These are phyloP conservation scores for Rhegmatorhina hoffmannsi DNA, from an alignment of 2,113 vertebrate genomes.

Conservation along the genomic window DNA sequence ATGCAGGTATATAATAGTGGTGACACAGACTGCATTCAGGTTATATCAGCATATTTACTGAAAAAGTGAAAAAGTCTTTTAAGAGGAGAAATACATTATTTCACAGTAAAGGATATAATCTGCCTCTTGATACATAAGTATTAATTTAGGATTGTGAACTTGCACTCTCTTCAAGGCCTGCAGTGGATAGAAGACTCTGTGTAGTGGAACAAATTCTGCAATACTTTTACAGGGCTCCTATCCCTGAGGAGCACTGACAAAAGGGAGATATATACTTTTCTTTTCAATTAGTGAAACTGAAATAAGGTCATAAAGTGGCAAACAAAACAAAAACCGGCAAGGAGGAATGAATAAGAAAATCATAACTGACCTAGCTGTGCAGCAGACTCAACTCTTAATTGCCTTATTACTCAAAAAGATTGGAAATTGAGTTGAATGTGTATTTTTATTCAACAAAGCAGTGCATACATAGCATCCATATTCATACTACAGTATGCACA, in stretches of 20 bases:
- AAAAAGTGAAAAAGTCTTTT: constrained; percentile 34
- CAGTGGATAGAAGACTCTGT: not conserved
- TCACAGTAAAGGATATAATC: constrained; percentile 12
- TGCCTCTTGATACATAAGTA: not conserved
- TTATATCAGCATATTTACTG: constrained; percentile 22
- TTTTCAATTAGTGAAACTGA: constrained; percentile 25
- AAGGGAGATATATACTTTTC: not conserved
- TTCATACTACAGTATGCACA: not conserved
- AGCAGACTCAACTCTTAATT: not conserved
- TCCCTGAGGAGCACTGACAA: not conserved
- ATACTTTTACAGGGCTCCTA: not conserved
- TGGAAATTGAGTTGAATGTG: not conserved
- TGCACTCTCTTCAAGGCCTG: not conserved
- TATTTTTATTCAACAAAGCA: not conserved
- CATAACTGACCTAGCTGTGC: not conserved
- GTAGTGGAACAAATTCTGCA: constrained; percentile 42
- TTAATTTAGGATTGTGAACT: constrained; percentile 32
- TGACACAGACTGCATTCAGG: not conserved
- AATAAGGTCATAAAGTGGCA: not conserved
- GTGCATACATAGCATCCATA: not conserved
- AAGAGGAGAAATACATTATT: constrained; percentile 21
- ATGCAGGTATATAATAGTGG: constrained; percentile 14
- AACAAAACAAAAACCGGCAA: not conserved
- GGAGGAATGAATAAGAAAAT: not conserved
- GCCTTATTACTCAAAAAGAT: fast-evolving